Evolutionary conservation across 2,113 vertebrate species (phyloP), one percentile per base, ranked within the genome.

Genomic region (Chinchilla lanigera): DNA sequence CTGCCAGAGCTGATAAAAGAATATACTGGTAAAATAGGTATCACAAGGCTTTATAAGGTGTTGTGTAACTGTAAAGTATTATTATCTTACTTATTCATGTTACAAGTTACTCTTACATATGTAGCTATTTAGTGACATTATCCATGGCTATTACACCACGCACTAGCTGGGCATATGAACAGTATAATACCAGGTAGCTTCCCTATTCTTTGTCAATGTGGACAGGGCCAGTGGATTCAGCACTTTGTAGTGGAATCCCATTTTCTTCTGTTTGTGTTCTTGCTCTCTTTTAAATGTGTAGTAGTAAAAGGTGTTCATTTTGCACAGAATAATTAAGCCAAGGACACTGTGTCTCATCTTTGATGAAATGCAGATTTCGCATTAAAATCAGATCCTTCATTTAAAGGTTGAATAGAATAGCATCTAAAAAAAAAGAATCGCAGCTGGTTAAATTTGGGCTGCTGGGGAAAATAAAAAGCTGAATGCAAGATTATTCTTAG

Each of bases 371-470:
- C 52, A 96, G 92, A 87, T 96, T 96, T 96, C 69, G 58, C 81
- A 92, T 96, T 86, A 96, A 94, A 97, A 95, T 96, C 90, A 89
- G 86, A 96, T 90, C 33, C 83, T 97, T 92, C 90, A 54, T 90
- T 94, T 94, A 97, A 96, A 96, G 93, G 63, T 92, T 97, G 94
- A 97, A 83, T 95, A 96, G 86, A 94, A 90, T 83, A 90, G 71
- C 47, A 44, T 95, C 89, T 97, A 93, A 90, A 97, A 97, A 95
- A 95, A 90, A 17, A 69, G 87, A 96, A 97, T 95, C 90, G 47
- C 89, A 96, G 58, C 65, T 96, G 91, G 82, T 86, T 97, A 94
- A 96, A 97, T 93, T 94, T 97, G 92, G 89, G 89, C 82, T 82
- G 69, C 38, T 97, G 63, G 47, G 87, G 28, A 90, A 86, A 73